phyloP scores from a whole-genome alignment of 1,140 invertebrate species.

The Ctenoplectra terminalis region DNA sequence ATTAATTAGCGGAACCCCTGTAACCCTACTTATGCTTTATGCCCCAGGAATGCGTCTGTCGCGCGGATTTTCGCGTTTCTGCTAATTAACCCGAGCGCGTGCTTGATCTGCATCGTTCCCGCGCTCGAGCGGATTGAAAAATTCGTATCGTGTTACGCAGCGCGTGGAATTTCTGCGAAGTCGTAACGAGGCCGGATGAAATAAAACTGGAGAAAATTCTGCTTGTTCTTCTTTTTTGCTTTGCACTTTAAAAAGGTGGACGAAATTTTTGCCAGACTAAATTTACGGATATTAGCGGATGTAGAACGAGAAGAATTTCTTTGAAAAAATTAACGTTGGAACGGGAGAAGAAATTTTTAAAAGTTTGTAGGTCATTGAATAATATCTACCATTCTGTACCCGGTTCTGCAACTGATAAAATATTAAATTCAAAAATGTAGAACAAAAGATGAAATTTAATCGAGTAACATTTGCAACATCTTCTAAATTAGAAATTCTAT shows the following conservation, averaged over 20 bases:
- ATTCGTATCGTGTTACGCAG: conserved; percentile 21
- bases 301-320: neutral
- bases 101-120: neutral
- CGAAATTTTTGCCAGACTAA: neutral
- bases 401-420: too few species aligned
- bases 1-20: conserved; percentile 47
- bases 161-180: neutral
- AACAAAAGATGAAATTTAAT: too few species aligned
- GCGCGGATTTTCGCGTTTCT: conserved; percentile 1
- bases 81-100: conserved; percentile 23
- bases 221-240: neutral
- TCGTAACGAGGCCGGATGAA: neutral
- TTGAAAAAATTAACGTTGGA: too few species aligned
- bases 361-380: too few species aligned
- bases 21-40: conserved; percentile 38
- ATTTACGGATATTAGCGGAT: neutral
- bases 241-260: neutral
- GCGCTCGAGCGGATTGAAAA: conserved; percentile 9
- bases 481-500: too few species aligned
- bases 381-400: too few species aligned
- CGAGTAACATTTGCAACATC: too few species aligned
- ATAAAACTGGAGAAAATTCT: neutral
- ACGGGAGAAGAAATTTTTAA: too few species aligned
- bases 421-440: too few species aligned
- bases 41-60: neutral